Evolutionary conservation across 2,888 invertebrate species (phyloP).

Genomic region (Alentia gelatinosa): DNA sequence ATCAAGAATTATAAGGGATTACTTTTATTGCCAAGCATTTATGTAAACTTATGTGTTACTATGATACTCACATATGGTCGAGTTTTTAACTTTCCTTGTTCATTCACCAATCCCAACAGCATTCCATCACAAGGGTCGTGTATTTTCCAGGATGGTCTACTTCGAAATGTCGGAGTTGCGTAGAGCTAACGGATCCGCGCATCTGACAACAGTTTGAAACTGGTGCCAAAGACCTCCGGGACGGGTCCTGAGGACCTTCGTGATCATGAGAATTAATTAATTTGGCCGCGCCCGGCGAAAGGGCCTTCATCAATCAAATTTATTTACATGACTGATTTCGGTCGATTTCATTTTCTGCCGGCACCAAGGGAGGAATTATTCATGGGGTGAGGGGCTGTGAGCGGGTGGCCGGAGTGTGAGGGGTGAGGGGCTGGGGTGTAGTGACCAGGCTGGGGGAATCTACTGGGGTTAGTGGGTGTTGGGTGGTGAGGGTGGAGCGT

Average conservation of each 20-base stretch:
- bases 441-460: background rate
- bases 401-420: background rate
- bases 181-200: background rate
- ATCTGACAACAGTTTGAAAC: slow-evolving; percentile 37
- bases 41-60: no score
- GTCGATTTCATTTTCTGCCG: slow-evolving; percentile 51
- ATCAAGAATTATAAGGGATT: no score
- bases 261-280: slow-evolving; percentile 56
- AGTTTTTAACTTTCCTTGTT: no score
- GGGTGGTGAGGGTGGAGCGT: background rate
- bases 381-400: background rate
- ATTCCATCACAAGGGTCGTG: no score
- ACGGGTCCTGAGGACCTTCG: slow-evolving; percentile 81
- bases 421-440: background rate
- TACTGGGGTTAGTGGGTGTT: background rate
- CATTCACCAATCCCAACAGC: no score
- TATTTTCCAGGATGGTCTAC: no score
- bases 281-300: slow-evolving; percentile 23
- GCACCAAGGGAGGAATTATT: slow-evolving; percentile 55
- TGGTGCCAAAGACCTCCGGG: background rate
- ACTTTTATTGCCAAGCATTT: no score
- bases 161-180: background rate
- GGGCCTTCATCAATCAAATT: slow-evolving; percentile 58
- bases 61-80: no score
- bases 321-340: slow-evolving; percentile 59